Evolutionary conservation across 2,888 invertebrate species (phyloP).

Genomic region (Pseudoips prasinana): DNA sequence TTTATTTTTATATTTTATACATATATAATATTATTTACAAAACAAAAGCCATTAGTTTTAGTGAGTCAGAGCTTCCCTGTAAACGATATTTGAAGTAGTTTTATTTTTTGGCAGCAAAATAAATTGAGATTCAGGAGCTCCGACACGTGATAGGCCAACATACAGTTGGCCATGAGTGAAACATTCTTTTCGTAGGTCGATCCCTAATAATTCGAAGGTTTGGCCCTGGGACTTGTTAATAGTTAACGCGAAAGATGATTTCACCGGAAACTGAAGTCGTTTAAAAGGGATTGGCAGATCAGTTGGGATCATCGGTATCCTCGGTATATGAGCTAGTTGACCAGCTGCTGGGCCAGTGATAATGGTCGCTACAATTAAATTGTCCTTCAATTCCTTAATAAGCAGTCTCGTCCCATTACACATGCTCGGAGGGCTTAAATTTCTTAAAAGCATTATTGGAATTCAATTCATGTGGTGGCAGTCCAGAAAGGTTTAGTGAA

Average conservation of each 20-base stretch:
- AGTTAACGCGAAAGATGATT: conserved; percentile 7
- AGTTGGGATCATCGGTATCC: conserved; percentile 11
- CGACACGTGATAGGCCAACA: not conserved
- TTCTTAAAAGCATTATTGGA: conserved; percentile 14
- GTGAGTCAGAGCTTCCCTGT: not conserved
- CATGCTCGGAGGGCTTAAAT: conserved; percentile 6
- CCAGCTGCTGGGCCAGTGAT: conserved; percentile 10
- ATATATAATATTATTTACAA: too few relatives aligned
- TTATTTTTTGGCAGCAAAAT: not conserved
- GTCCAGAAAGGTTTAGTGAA: conserved; percentile 19
- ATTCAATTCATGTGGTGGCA: conserved; percentile 17
- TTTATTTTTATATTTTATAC: too few relatives aligned
- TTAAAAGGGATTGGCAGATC: conserved; percentile 13
- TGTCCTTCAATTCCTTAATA: conserved; percentile 10
- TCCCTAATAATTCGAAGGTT: not conserved
- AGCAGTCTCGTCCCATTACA: conserved; percentile 14
- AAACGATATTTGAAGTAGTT: not conserved
- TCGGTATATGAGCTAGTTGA: conserved; percentile 8
- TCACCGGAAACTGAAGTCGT: conserved; percentile 12
- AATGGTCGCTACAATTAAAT: conserved; percentile 15
- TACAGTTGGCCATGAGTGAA: not conserved
- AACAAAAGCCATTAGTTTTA: too few relatives aligned
- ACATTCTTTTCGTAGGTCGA: not conserved
- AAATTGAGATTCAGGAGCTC: not conserved
- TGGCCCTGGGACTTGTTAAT: conserved; percentile 1